Evolutionary conservation across 2,113 vertebrate species (phyloP), one percentile per base, ranked within the genome.

Genomic region (Spea multiplicata): DNA sequence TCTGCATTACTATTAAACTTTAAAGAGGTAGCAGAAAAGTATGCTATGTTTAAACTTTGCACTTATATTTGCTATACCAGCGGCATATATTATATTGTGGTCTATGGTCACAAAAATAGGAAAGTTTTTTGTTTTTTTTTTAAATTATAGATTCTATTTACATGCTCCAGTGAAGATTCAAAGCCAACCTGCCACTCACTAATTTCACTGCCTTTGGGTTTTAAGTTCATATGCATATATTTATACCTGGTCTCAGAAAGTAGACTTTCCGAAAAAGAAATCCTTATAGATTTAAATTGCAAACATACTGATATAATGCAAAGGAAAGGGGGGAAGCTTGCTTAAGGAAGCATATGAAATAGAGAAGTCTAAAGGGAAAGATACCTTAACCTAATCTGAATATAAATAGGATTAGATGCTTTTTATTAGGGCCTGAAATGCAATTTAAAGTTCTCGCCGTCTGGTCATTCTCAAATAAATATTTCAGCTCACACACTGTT

Each of bases 371-470:
- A 89, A 91, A 92, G 92, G 89, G 92, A 93, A 93, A 91, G 90
- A 93, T 92, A 92, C 88, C 86, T 87, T 88, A 86, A 93, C 91
- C 91, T 94, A 94, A 95, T 96, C 94, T 94, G 93, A 97, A 96
- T 95, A 94, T 94, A 95, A 98, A 96, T 96, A 92, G 94, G 94
- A 96, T 97, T 95, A 96, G 91, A 91, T 86, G 86, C 83, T 87
- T 91, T 76, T 90, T 91, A 93, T 95, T 94, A 92, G 93, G 90
- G 85, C 88, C 83, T 91, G 91, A 94, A 93, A 95, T 94, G 93
- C 92, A 92, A 93, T 93, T 95, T 93, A 90, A 90, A 93, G 93
- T 87, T 85, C 90, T 90, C 89, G 84, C 89, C 88, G 89, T 88
- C 87, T 84, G 87, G 88, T 87, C 89, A 91, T 88, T 90, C 87